These are phyloP conservation scores for Listronotus oregonensis DNA, from an alignment of 1,140 invertebrate genomes.

Conservation along the genomic window DNA sequence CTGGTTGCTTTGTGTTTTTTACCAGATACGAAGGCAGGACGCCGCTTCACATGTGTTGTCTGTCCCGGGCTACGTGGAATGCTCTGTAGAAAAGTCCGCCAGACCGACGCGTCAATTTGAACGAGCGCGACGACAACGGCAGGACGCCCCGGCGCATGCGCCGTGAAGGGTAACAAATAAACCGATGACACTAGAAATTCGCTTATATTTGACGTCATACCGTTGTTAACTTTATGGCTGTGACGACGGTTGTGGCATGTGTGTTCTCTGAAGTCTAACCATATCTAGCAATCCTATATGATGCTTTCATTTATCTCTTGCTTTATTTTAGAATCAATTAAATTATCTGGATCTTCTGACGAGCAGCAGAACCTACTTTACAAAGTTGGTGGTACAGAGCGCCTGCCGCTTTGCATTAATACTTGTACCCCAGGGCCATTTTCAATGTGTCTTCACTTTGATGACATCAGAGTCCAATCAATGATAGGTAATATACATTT, in stretches of 20 bases:
- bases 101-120: constrained; percentile 58
- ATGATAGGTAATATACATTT: constrained; percentile 41
- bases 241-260: no score
- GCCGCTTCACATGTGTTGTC: constrained; percentile 58
- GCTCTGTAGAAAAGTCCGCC: constrained; percentile 61
- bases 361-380: constrained; percentile 63
- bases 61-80: constrained; percentile 59
- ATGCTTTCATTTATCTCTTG: no score
- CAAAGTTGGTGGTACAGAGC: constrained; percentile 61
- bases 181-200: no score
- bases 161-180: constrained; percentile 59
- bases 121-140: constrained; percentile 60
- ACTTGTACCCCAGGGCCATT: constrained; percentile 59
- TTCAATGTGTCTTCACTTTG: constrained; percentile 63
- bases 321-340: constrained; percentile 58
- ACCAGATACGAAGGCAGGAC: constrained; percentile 56
- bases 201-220: no score
- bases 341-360: constrained; percentile 69
- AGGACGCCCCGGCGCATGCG: constrained; percentile 64
- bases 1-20: background rate
- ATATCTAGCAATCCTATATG: no score
- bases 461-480: constrained; percentile 62
- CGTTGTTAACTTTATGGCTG: no score
- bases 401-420: constrained; percentile 61
- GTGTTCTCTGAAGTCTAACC: no score